Evolutionary conservation across 1,140 invertebrate genomes (phyloP).

Genomic region (Musca domestica): DNA sequence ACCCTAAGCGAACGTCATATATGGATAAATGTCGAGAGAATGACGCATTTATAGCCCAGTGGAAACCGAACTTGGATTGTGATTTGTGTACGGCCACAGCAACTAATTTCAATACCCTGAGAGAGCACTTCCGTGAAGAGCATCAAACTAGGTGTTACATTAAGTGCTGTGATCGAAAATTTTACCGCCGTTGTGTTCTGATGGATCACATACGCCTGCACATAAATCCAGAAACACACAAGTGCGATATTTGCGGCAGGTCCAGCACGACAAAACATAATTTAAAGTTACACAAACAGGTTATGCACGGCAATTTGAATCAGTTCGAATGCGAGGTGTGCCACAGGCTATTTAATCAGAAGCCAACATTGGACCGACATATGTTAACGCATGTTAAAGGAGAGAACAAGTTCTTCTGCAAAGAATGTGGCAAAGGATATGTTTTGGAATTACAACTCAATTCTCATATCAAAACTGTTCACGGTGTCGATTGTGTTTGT

Average conservation of each 20-base stretch:
- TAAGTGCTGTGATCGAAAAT: constrained; percentile 37
- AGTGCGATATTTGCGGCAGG: constrained; percentile 26
- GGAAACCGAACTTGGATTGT: constrained; percentile 14
- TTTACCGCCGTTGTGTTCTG: constrained; percentile 34
- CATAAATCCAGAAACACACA: constrained; percentile 35
- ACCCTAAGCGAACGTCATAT: not conserved
- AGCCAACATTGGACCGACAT: constrained; percentile 33
- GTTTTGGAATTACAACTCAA: constrained; percentile 33
- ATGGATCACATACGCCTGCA: constrained; percentile 38
- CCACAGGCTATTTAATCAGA: constrained; percentile 35
- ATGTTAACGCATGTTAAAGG: constrained; percentile 30
- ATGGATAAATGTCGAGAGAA: not conserved
- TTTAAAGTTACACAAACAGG: constrained; percentile 22
- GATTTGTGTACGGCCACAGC: constrained; percentile 5
- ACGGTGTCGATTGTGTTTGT: constrained; percentile 32
- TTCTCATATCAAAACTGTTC: constrained; percentile 30
- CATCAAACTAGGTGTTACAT: constrained; percentile 25
- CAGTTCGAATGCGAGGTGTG: constrained; percentile 35
- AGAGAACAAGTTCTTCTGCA: constrained; percentile 33
- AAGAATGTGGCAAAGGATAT: constrained; percentile 36
- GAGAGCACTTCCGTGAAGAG: constrained; percentile 8
- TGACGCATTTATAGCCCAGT: constrained; percentile 20
- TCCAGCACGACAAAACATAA: constrained; percentile 4
- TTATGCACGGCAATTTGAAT: constrained; percentile 28
- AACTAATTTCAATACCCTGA: constrained; percentile 2